Conservation (phyloP, 2,113 vertebrate species). For the Anhinga rufa region DNA sequence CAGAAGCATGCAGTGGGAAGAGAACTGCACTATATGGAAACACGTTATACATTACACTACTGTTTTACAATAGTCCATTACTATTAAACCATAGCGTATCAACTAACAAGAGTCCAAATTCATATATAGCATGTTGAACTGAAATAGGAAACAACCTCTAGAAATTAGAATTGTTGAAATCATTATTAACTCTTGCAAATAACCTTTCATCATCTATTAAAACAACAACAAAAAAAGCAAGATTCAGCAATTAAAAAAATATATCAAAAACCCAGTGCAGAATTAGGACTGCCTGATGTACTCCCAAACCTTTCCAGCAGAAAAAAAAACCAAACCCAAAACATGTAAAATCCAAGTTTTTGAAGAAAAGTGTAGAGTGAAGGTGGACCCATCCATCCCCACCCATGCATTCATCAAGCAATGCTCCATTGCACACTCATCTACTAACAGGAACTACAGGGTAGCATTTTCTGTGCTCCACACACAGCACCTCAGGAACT, state of each 20-base stretch:
- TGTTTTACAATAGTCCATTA: background rate
- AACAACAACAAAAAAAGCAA: background rate
- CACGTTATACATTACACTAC: background rate
- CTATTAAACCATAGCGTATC: background rate
- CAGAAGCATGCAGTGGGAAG: background rate
- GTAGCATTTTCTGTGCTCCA: background rate
- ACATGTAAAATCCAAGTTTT: background rate
- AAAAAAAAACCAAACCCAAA: background rate
- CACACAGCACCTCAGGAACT: background rate
- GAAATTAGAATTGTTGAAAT: background rate
- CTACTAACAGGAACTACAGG: background rate
- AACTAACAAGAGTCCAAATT: background rate
- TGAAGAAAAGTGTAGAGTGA: background rate
- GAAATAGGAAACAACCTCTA: background rate
- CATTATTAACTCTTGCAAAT: background rate
- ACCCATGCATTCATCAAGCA: rapidly evolving
- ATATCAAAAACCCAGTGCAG: background rate
- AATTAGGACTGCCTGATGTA: background rate
- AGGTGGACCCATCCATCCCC: background rate
- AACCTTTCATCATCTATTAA: background rate
- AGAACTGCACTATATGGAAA: background rate
- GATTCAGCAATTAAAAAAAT: background rate
- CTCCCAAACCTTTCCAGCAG: background rate
- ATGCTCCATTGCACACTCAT: background rate
- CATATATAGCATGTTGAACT: background rate